phyloP scores from a whole-genome alignment of 2,888 invertebrate species.

The Eugnorisma glareosa region DNA sequence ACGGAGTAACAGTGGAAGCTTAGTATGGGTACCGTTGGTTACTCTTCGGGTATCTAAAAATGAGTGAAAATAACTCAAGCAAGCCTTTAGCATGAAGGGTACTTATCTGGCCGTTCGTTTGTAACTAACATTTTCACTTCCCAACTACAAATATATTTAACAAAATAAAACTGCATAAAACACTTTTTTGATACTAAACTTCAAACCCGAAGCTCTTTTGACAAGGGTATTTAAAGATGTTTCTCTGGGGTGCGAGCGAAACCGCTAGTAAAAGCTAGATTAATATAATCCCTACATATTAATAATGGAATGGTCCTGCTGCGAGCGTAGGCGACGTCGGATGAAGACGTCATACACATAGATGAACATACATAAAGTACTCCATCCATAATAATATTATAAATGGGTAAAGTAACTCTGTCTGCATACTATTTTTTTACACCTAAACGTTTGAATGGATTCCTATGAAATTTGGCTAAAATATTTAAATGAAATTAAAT shows the following conservation, averaged over 20 bases:
- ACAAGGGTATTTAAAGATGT: not conserved
- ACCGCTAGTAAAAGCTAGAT: not conserved
- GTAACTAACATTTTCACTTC: not conserved
- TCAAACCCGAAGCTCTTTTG: not conserved
- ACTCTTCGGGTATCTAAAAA: no score
- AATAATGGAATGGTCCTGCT: not conserved
- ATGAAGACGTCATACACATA: not conserved
- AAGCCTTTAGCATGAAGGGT: no score
- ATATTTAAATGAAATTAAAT: no score
- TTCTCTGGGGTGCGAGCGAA: not conserved
- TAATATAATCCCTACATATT: not conserved
- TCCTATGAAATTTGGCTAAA: not conserved
- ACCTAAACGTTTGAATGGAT: not conserved
- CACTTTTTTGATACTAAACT: not conserved
- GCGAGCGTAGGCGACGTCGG: conserved; percentile 11
- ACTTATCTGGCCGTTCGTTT: not conserved
- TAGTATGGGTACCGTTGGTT: no score
- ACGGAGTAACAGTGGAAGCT: no score
- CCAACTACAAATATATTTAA: no score
- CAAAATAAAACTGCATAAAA: not conserved
- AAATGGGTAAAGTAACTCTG: not conserved
- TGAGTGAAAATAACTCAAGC: not conserved
- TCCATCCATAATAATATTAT: not conserved
- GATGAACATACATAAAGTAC: not conserved
- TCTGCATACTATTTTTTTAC: not conserved